These are phyloP conservation scores for Desoria tigrina DNA, from an alignment of 2,888 invertebrate species.

Conservation along the genomic window DNA sequence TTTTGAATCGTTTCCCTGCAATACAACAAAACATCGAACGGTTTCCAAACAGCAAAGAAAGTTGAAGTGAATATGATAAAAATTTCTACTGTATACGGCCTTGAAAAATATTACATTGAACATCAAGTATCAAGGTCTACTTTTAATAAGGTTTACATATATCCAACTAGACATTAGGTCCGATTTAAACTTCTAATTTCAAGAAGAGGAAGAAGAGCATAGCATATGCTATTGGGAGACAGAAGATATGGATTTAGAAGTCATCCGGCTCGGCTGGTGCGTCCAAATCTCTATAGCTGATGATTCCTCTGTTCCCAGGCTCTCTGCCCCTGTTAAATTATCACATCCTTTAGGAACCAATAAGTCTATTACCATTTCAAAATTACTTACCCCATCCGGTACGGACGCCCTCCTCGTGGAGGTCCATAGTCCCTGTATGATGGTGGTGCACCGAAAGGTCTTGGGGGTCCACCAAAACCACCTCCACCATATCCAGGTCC, in stretches of 20 bases:
- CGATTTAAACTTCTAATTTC: no score
- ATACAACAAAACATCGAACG: no score
- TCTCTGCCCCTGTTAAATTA: slow-evolving; percentile 68
- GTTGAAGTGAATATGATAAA: no score
- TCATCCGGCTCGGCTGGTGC: slow-evolving; percentile 89
- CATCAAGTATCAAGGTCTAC: no score
- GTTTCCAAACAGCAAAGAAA: no score
- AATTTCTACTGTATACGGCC: no score
- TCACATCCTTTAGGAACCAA: slow-evolving; percentile 23
- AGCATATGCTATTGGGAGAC: neutral
- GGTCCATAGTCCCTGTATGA: slow-evolving; percentile 41
- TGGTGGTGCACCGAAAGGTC: slow-evolving; percentile 32
- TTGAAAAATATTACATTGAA: no score
- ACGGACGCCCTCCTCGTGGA: slow-evolving; percentile 60
- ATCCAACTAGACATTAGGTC: no score
- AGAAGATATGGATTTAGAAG: slow-evolving; percentile 59
- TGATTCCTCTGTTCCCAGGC: slow-evolving; percentile 73
- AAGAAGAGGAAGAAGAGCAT: no score
- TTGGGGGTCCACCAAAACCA: slow-evolving; percentile 53
- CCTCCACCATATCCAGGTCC: slow-evolving; percentile 33
- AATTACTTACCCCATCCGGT: slow-evolving; percentile 39
- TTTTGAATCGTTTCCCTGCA: no score
- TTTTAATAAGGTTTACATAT: no score
- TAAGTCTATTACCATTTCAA: neutral
- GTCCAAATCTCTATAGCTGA: slow-evolving; percentile 90